Base-by-base conservation (phyloP, 2,888 invertebrate genomes). In the Dryocosmus kuriphilus region DNA sequence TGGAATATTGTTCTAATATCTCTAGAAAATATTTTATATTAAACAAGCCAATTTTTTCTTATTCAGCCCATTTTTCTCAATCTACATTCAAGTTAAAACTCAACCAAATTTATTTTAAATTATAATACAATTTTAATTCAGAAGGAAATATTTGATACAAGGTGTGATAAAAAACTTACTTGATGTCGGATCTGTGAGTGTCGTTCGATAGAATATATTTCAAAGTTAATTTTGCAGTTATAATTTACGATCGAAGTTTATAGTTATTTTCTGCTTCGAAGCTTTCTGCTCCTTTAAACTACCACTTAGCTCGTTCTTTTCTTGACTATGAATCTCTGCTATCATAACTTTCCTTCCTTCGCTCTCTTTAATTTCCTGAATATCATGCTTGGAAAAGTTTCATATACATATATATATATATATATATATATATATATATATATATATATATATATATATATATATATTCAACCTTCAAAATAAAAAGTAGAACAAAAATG, bases 301-400 rank as follows among this genome's bases (percentile, higher is more conserved):
- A 16, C 24, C 38, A 46, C 67, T 67, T 61, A 61, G 61, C 61
- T 51, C 51, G n/a, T n/a, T 46, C 67, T 67, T 77, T 78, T 77
- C 78, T 67, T 55, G 77, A 55, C 74, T 74, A 77, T 79, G 79
- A 81, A 78, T 79, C 74, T 78, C 65, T 38, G 71, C 38, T 51
- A n/a, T 51, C 51, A 51, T 51, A n/a, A 51, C 9, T 51, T n/a
- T n/a, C n/a, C 62, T 65, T 71, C 27, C 41, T 41, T 67, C 41
- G 35, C 19, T 24, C 65, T 76, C 76, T 79, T 80, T 82, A 82
- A 80, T 82, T 82, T 82, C 80, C 77, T 77, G 77, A 30, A 16
- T 41, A 41, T 61, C 30, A 61, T 8, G 32, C 61, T 61, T 51
- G 51, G 9, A 51, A n/a, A 51, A n/a, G 22, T 65, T 65, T 38